Evolutionary conservation across 2,797 vertebrate species (phyloP).

Genomic region (Sandelia bainsii): DNA sequence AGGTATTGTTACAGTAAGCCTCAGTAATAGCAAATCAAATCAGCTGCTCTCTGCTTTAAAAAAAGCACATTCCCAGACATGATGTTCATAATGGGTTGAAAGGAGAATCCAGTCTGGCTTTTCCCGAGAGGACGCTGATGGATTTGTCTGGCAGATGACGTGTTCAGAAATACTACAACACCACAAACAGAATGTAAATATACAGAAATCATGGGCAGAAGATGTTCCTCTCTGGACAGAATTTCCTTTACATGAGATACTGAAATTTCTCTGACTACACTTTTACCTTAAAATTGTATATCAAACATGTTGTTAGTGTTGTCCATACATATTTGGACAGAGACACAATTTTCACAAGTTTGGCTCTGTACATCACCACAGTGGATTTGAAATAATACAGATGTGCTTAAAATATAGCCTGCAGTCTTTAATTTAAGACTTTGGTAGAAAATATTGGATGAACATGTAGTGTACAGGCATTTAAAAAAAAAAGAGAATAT

Average conservation of each 20-base stretch:
- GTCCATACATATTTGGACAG: neutral
- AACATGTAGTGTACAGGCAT: too few relatives aligned
- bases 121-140: slow-evolving; percentile 17
- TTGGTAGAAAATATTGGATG: too few relatives aligned
- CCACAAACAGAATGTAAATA: slow-evolving; percentile 2
- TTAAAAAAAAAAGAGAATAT: too few relatives aligned
- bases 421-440: too few relatives aligned
- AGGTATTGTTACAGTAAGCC: neutral
- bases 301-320: neutral
- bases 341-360: too few relatives aligned
- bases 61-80: neutral
- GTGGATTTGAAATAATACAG: too few relatives aligned
- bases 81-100: slow-evolving; percentile 16
- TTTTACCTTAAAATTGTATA: slow-evolving; percentile 6
- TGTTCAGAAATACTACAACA: neutral
- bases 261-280: neutral
- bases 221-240: neutral
- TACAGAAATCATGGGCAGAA: neutral
- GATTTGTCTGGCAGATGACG: slow-evolving; percentile 13
- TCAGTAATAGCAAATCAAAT: slow-evolving; percentile 26
- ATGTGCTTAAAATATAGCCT: too few relatives aligned
- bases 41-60: slow-evolving; percentile 8
- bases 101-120: slow-evolving; percentile 6
- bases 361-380: too few relatives aligned
- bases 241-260: slow-evolving; percentile 5